Base-by-base conservation (phyloP, 2,113 vertebrate genomes). In the Chroicocephalus ridibundus region DNA sequence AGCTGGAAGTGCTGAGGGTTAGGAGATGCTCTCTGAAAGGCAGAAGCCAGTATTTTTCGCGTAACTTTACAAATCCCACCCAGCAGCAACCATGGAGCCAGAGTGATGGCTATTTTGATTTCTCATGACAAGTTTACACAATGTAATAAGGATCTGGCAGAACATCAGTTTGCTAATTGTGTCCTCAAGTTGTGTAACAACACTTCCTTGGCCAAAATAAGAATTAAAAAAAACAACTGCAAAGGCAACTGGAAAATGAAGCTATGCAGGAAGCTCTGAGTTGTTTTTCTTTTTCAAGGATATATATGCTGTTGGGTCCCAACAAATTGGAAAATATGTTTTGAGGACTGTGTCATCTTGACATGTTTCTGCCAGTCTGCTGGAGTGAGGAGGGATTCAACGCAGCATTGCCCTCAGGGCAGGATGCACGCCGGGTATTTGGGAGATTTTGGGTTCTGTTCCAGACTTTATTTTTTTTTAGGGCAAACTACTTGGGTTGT, bases 101-200 rank as follows among this genome's bases (percentile, higher is more conserved):
- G 71, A 71, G 52, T 76, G 84, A 68, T 75, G 19, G 69, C 34
- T 95, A 40, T 82, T 93, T 85, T 94, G 84, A 85, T 91, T 91
- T 82, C 61, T 80, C 82, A 14, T 90, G 81, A 91, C 66, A 92
- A 89, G 57, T 82, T 89, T 76, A 76, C 42, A 60, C 29, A 84
- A 58, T 57, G 29, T 55, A 64, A 75, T 76, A 94, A 81, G 18
- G 26, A 82, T 69, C 81, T 96, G 89, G 66, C 77, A 89, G 84
- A 90, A 91, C 61, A 96, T 55, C 21, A 25, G 32, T 85, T 95
- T 68, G 52, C 32, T 87, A 82, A 85, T 85, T 90, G 74, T 70
- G 25, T 79, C 66, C 34, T 85, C 31, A 52, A 93, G 70, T 94
- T 96, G 78, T 69, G 52, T 64, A 93, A 94, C 25, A 84, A 46